phyloP scores from a whole-genome alignment of 1,140 invertebrate species.

The Drosophila nannoptera region DNA sequence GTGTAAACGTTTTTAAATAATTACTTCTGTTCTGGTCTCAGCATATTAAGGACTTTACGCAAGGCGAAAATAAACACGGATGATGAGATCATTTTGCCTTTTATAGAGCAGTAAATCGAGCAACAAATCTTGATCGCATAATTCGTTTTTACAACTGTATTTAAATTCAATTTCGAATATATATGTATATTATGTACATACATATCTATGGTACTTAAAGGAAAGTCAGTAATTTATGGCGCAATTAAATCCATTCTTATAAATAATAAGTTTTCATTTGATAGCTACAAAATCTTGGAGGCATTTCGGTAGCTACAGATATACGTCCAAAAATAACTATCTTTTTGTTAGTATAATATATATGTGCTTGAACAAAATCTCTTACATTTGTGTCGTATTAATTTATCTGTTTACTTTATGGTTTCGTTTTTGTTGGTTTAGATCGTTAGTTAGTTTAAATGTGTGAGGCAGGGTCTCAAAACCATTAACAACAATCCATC shows the following conservation, averaged over 20 bases:
- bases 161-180: slow-evolving; percentile 5
- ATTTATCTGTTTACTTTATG: slow-evolving; percentile 22
- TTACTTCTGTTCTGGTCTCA: slow-evolving; percentile 49
- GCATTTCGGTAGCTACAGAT: slow-evolving; percentile 30
- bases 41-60: slow-evolving; percentile 55
- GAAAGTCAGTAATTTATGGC: slow-evolving; percentile 71
- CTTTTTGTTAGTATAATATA: slow-evolving; percentile 4
- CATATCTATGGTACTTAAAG: slow-evolving; percentile 9
- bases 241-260: slow-evolving; percentile 41
- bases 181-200: slow-evolving; percentile 5
- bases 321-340: slow-evolving; percentile 12
- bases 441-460: slow-evolving; percentile 26
- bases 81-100: slow-evolving; percentile 78
- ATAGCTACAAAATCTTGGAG: slow-evolving; percentile 17
- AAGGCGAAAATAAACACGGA: slow-evolving; percentile 79
- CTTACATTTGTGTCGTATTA: slow-evolving; percentile 11
- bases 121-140: slow-evolving; percentile 45
- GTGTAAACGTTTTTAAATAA: slow-evolving; percentile 28
- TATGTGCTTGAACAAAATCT: slow-evolving; percentile 19
- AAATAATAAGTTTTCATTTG: slow-evolving; percentile 27
- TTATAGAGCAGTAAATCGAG: slow-evolving; percentile 64
- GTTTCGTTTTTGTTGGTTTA: slow-evolving; percentile 23
- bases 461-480: slow-evolving; percentile 43
- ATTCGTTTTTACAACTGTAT: slow-evolving; percentile 41
- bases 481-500: slow-evolving; percentile 72